Conservation (phyloP, 2,113 vertebrate genomes). For the Todiramphus chloris region DNA sequence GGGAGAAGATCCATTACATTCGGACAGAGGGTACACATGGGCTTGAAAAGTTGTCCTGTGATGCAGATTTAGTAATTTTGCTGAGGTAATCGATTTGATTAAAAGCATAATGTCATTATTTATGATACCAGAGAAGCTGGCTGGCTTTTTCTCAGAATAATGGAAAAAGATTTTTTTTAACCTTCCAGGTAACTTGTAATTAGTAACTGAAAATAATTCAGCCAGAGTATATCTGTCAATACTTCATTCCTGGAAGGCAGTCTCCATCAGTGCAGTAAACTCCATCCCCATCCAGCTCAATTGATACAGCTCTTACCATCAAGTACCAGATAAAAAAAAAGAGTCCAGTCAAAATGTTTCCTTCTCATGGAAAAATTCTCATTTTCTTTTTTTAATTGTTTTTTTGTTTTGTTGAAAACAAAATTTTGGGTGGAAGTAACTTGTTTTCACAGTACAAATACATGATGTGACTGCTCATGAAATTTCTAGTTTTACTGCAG, state of each 20-base stretch:
- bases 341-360: not conserved
- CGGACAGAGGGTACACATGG: conserved; percentile 92
- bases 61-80: conserved; percentile 96
- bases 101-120: not conserved
- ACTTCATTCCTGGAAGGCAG: not conserved
- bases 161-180: not conserved
- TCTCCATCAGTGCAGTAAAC: not conserved
- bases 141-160: not conserved
- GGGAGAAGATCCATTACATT: conserved; percentile 99
- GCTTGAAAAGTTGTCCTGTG: conserved; percentile 95
- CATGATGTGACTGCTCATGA: not conserved
- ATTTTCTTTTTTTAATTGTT: not conserved
- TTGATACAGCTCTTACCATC: not conserved
- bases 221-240: not conserved
- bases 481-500: not conserved
- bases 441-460: not conserved
- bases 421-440: not conserved
- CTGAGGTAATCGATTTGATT: conserved; percentile 82
- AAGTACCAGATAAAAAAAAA: not conserved
- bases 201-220: not conserved
- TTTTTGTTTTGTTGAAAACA: not conserved
- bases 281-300: not conserved
- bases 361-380: not conserved
- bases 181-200: not conserved
- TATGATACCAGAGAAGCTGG: not conserved